Percentiles rank a stretch among this genome's conserved stretches.
Evolutionary conservation across 2,888 invertebrate species (phyloP).

Genomic region (Noctua comes): DNA sequence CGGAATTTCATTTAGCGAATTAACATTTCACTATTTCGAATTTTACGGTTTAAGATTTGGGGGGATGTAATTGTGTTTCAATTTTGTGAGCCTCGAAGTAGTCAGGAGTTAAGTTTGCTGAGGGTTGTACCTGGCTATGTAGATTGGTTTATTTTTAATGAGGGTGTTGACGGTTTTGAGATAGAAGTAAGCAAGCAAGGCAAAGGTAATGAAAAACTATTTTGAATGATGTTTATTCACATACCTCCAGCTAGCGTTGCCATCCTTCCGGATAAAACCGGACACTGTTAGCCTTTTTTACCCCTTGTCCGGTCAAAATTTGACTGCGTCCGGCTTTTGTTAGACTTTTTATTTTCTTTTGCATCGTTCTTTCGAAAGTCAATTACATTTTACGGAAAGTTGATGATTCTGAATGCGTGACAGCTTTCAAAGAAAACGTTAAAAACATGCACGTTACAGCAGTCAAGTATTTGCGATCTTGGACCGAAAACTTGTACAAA

Average conservation of each 20-base stretch:
- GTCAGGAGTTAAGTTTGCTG: conserved; percentile 41
- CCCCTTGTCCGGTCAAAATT: background rate
- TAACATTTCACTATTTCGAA: conserved; percentile 86
- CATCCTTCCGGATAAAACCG: too few relatives aligned
- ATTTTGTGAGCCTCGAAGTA: conserved; percentile 63
- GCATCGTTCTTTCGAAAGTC: too few relatives aligned
- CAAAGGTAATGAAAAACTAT: background rate
- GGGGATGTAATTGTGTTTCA: conserved; percentile 69
- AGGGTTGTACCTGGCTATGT: conserved; percentile 23
- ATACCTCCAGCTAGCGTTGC: too few relatives aligned
- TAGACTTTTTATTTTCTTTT: background rate
- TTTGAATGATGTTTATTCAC: too few relatives aligned
- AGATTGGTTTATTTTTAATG: conserved; percentile 2
- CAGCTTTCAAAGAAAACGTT: too few relatives aligned
- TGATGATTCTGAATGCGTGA: too few relatives aligned
- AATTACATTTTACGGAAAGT: too few relatives aligned
- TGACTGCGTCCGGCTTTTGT: background rate
- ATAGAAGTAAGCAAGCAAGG: background rate
- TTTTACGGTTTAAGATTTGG: conserved; percentile 81
- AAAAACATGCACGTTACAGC: too few relatives aligned
- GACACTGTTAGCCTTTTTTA: too few relatives aligned
- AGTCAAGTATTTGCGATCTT: too few relatives aligned
- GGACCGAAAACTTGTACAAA: too few relatives aligned
- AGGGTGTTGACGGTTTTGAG: background rate
- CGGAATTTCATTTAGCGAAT: conserved; percentile 85